Conservation (phyloP, 1,140 invertebrate species). For the Melitaea cinxia region DNA sequence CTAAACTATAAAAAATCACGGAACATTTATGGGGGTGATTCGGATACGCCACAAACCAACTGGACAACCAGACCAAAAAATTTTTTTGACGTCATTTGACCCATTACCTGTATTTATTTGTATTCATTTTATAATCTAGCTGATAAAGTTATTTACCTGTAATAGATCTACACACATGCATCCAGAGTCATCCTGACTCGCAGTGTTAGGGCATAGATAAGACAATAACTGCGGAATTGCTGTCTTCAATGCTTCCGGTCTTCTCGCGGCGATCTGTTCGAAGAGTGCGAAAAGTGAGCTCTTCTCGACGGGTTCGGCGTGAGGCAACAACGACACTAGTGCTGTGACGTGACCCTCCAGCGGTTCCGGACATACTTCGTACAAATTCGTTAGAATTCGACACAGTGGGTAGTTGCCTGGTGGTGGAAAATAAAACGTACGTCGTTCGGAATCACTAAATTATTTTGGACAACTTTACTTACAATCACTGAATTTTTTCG, state of each 20-base stretch:
- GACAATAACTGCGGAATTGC: constrained; percentile 89
- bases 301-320: constrained; percentile 92
- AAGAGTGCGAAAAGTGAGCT: constrained; percentile 91
- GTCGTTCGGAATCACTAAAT: neutral
- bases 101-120: too few species aligned
- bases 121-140: too few species aligned
- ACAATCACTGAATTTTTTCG: too few species aligned
- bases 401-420: constrained; percentile 92
- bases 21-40: too few species aligned
- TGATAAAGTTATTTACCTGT: constrained; percentile 83
- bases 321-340: constrained; percentile 89
- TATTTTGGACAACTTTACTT: too few species aligned
- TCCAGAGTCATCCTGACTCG: constrained; percentile 58
- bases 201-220: constrained; percentile 80
- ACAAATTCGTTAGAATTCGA: constrained; percentile 93
- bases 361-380: constrained; percentile 91
- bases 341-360: constrained; percentile 92
- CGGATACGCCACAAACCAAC: too few species aligned
- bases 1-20: too few species aligned
- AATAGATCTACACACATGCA: constrained; percentile 77
- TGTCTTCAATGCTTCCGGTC: constrained; percentile 89
- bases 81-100: too few species aligned
- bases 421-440: constrained; percentile 31
- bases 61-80: too few species aligned
- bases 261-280: constrained; percentile 89